phyloP scores from a whole-genome alignment of 2,797 vertebrate species.

The Lepidocolaptes lacrymiger region DNA sequence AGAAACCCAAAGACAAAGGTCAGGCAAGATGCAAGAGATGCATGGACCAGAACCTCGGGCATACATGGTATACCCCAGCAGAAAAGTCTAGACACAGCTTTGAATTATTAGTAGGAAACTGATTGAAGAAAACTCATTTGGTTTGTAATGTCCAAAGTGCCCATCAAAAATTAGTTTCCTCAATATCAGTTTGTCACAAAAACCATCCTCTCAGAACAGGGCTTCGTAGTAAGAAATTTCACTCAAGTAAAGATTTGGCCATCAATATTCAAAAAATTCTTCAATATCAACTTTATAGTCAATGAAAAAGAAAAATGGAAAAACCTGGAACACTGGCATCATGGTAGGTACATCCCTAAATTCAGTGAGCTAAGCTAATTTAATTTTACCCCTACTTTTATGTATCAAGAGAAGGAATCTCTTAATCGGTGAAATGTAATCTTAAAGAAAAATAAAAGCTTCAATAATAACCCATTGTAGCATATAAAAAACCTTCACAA shows the following conservation, averaged over 20 bases:
- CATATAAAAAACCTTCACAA: not conserved
- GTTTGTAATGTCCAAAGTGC: not conserved
- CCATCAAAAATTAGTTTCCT: not conserved
- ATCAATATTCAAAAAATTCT: not conserved
- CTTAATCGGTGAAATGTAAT: constrained; percentile 45
- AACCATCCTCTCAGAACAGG: not conserved
- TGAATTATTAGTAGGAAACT: not conserved
- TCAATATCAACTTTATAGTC: not conserved
- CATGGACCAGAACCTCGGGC: not conserved
- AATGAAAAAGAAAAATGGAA: not conserved
- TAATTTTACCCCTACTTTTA: not conserved
- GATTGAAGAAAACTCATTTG: not conserved
- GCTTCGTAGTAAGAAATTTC: not conserved
- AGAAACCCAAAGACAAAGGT: not conserved
- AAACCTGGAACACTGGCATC: not conserved
- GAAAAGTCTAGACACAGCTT: not conserved
- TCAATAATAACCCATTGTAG: not conserved
- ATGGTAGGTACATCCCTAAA: not conserved
- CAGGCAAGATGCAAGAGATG: not conserved
- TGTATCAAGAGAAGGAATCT: not conserved
- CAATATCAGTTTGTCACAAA: not conserved
- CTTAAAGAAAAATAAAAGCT: constrained; percentile 45
- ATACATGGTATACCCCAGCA: not conserved
- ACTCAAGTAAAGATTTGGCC: not conserved
- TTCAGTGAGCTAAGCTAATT: not conserved